phyloP scores from a whole-genome alignment of 2,797 vertebrate species.

The Tiaroga cobitis region DNA sequence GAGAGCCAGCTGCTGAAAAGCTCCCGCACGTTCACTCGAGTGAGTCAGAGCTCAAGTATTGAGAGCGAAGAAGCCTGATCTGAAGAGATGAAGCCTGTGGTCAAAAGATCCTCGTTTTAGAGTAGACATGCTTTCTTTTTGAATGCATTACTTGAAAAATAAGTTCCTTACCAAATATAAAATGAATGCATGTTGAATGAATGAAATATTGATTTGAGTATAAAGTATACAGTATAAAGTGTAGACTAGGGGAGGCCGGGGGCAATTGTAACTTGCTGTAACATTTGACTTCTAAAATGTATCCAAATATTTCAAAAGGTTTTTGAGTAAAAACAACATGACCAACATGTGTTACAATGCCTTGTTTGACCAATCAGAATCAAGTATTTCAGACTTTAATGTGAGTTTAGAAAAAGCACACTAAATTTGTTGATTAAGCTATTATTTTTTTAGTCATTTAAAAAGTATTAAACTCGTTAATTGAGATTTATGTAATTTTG shows the following conservation, averaged over 20 bases:
- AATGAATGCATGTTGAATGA: neutral
- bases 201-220: constrained; percentile 6
- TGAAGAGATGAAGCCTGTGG: neutral
- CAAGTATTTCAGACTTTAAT: neutral
- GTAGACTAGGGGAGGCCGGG: no score
- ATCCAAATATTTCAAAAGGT: no score
- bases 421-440: neutral
- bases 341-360: no score
- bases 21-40: neutral
- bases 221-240: neutral
- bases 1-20: neutral
- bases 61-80: neutral
- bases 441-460: neutral
- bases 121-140: neutral
- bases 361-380: neutral
- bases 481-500: neutral
- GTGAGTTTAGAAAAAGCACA: neutral
- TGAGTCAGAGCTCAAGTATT: neutral
- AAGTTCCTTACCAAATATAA: no score
- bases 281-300: no score
- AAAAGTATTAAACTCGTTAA: neutral
- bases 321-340: no score
- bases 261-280: no score
- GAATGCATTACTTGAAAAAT: neutral
- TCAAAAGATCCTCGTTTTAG: neutral